A percentile compares a stretch with the other conserved stretches of the same genome.
phyloP scores from a whole-genome alignment of 2,888 invertebrate species.

The Coenonympha glycerion region DNA sequence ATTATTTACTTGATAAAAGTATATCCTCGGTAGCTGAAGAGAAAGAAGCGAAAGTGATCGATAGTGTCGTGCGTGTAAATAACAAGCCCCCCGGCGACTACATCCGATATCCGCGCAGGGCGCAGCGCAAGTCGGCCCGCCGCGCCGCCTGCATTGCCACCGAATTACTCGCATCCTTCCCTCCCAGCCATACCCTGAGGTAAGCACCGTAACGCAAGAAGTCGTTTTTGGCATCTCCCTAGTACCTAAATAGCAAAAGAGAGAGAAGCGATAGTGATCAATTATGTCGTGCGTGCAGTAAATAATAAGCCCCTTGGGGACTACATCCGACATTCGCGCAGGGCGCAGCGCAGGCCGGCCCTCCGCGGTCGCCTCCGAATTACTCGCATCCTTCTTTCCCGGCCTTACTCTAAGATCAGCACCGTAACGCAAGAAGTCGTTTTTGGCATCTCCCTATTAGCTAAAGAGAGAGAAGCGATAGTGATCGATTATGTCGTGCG shows the following conservation, averaged over 20 bases:
- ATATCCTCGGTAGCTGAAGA: slow-evolving; percentile 3
- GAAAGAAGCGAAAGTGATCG: slow-evolving; percentile 22
- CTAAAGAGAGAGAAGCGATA: slow-evolving; percentile 4
- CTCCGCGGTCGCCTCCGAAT: no score
- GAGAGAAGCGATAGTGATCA: slow-evolving; percentile 22
- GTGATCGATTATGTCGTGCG: slow-evolving; percentile 34
- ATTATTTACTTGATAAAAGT: neutral
- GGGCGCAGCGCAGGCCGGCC: no score
- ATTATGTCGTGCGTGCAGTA: slow-evolving; percentile 38
- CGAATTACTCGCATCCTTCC: no score
- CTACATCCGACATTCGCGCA: no score
- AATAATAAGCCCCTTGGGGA: slow-evolving; percentile 32
- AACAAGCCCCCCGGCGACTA: slow-evolving; percentile 30
- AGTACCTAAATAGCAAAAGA: slow-evolving; percentile 2
- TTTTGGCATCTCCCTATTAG: slow-evolving; percentile 5
- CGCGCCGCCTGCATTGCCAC: no score
- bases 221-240: slow-evolving; percentile 1
- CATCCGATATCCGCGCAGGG: no score
- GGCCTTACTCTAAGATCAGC: no score
- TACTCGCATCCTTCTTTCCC: no score
- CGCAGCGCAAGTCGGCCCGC: no score
- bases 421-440: no score
- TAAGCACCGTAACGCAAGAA: no score
- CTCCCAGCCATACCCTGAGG: no score
- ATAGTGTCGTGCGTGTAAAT: slow-evolving; percentile 38